Evolutionary conservation across 2,797 vertebrate species (phyloP).

Genomic region (Enteromius trimaculatus): DNA sequence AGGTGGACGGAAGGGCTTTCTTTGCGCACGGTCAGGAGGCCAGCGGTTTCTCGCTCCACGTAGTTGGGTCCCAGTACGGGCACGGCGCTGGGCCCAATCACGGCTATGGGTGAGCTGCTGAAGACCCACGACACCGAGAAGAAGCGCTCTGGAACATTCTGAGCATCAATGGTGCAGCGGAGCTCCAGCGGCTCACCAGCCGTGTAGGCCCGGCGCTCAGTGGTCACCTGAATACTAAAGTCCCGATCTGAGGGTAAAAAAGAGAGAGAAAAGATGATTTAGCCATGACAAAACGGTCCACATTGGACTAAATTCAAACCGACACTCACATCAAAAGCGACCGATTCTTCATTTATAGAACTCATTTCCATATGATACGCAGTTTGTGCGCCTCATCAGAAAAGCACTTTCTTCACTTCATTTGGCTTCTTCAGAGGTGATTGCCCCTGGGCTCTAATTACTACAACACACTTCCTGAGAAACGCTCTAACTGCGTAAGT

Average conservation of each 20-base stretch:
- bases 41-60: conserved; percentile 83
- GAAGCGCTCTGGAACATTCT: conserved; percentile 91
- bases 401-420: conserved; percentile 59
- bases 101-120: conserved; percentile 95
- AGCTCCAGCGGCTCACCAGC: conserved; percentile 93
- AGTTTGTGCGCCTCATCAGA: conserved; percentile 54
- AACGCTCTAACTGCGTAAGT: conserved; percentile 57
- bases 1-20: conserved; percentile 86
- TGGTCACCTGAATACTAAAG: conserved; percentile 93
- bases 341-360: conserved; percentile 68
- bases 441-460: conserved; percentile 73
- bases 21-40: conserved; percentile 90
- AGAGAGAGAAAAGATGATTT: conserved; percentile 35
- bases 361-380: conserved; percentile 69
- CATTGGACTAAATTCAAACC: background rate
- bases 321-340: background rate
- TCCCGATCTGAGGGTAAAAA: conserved; percentile 85
- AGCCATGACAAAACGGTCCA: background rate
- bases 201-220: conserved; percentile 90
- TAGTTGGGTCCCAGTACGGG: conserved; percentile 90
- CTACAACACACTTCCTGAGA: conserved; percentile 71
- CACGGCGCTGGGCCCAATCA: conserved; percentile 91
- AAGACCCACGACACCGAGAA: conserved; percentile 99
- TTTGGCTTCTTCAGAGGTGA: conserved; percentile 65
- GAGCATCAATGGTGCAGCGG: conserved; percentile 92